Evolutionary conservation across 2,113 vertebrate species (phyloP), one percentile per base, ranked within the genome.

Genomic region (Catagonus wagneri): DNA sequence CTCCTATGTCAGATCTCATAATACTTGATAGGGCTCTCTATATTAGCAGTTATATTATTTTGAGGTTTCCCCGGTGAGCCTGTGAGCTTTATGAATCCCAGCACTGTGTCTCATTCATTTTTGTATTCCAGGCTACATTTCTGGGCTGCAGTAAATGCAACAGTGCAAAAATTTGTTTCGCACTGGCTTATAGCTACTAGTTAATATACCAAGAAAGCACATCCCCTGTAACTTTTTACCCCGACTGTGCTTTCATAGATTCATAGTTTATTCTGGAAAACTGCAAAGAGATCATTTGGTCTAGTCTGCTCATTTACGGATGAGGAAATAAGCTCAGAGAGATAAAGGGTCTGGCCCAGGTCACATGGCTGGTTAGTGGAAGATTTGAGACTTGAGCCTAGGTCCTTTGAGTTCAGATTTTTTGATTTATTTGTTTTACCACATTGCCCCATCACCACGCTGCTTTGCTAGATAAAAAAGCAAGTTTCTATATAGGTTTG

Each of bases 221-320:
- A 7, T 60, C 63, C 65, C 36, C 32, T 80, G 25, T 20, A 80
- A 52, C 19, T 61, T 9, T 72, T 95, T 91, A 34, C 52, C 39
- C 86, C 83, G 65, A 92, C 58, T 54, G 11, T 56, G 27, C 34
- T 90, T 94, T 78, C 54, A 44, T n/a, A 94, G 79, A 71, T 7
- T 83, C 52, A 66, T 9, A 68, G 19, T 90, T 92, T 89, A 71
- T 52, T 29, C 44, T 92, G 54, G 34, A 83, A 75, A 58, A 61
- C 81, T 85, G 50, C 63, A 44, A 54, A 78, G 61, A 96, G 17
- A 84, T 89, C 68, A 50, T 83, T 34, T 84, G 54, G 52, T 39
- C 50, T 36, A 25, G 20, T 71, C 39, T 76, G n/a, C 25, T 89
- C 17, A 50, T 63, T 63, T 88, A 72, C 20, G 61, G 79, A 61